Conservation (phyloP, 2,797 vertebrate species). For the Pipistrellus pipistrellus region DNA sequence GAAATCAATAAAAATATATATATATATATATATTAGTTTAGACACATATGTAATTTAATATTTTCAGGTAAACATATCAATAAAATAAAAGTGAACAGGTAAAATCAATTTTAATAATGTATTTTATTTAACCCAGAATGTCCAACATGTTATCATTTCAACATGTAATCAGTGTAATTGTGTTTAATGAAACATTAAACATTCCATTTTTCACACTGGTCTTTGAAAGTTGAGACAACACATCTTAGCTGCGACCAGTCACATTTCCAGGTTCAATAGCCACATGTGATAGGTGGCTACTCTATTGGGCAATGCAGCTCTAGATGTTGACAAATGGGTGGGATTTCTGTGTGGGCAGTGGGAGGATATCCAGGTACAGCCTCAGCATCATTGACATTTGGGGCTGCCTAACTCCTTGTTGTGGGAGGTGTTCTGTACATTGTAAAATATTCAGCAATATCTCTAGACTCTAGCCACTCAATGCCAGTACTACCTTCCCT, state of each 20-base stretch:
- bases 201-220: neutral
- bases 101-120: conserved; percentile 16
- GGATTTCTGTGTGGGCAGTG: neutral
- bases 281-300: neutral
- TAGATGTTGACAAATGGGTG: neutral
- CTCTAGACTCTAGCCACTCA: neutral
- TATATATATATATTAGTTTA: neutral
- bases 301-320: neutral
- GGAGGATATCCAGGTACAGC: neutral
- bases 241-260: neutral
- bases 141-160: conserved; percentile 46
- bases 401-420: neutral
- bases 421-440: neutral
- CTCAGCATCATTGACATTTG: neutral
- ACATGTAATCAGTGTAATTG: conserved; percentile 25
- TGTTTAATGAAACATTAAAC: conserved; percentile 22
- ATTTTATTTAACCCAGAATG: conserved; percentile 51
- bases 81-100: conserved; percentile 36
- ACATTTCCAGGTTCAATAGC: neutral
- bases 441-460: neutral
- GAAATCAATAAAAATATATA: too few species aligned
- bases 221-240: neutral
- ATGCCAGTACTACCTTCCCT: neutral
- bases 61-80: conserved; percentile 35
- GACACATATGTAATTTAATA: neutral